phyloP scores from a whole-genome alignment of 2,113 vertebrate species.

The Fukomys damarensis region DNA sequence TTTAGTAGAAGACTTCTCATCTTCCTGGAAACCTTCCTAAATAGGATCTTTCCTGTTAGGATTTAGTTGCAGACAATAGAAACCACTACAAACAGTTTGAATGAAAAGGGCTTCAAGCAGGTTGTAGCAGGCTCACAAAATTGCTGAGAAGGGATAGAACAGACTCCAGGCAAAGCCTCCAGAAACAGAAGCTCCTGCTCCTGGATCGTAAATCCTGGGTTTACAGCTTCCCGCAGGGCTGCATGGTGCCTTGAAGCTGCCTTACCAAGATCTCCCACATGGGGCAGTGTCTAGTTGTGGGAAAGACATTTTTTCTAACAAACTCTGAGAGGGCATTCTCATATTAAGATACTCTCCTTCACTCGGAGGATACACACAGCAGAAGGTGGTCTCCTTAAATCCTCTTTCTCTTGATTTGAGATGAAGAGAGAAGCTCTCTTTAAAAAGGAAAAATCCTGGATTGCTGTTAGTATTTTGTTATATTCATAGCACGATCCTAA shows the following conservation, averaged over 20 bases:
- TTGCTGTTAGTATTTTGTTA: neutral
- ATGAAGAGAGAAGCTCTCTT: neutral
- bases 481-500: neutral
- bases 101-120: neutral
- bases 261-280: neutral
- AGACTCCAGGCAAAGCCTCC: neutral
- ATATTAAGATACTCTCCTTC: neutral
- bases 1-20: neutral
- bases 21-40: neutral
- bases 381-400: neutral
- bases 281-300: neutral
- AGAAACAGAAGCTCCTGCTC: neutral
- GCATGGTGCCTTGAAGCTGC: neutral
- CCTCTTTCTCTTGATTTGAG: neutral
- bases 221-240: neutral
- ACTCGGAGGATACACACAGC: neutral
- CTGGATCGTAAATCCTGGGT: neutral
- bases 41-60: neutral
- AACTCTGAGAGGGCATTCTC: neutral
- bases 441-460: neutral
- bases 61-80: neutral
- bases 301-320: neutral
- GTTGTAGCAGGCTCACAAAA: neutral
- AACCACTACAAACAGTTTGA: neutral
- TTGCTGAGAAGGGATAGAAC: neutral